Evolutionary conservation across 2,113 vertebrate genomes (phyloP).

Genomic region (Patagioenas fasciata): DNA sequence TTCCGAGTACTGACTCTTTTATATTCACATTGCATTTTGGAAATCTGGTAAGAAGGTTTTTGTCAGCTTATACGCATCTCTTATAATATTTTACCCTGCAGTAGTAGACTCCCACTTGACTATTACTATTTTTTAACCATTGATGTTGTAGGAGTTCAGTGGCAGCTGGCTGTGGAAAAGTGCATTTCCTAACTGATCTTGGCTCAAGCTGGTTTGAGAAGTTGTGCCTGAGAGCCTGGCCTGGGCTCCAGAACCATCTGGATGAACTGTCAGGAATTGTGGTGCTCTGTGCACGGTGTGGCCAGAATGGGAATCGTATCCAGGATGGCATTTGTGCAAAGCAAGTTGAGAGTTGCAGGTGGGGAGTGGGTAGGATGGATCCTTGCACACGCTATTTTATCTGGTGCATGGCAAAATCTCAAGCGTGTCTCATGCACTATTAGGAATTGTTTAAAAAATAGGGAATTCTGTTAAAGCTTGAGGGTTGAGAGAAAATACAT

Average conservation of each 20-base stretch:
- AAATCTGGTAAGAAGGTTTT: not conserved
- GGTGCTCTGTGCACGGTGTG: not conserved
- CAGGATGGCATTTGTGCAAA: not conserved
- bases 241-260: not conserved
- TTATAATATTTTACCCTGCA: not conserved
- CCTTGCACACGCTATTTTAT: not conserved
- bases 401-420: not conserved
- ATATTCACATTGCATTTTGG: not conserved
- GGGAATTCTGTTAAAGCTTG: not conserved
- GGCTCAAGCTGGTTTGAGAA: not conserved
- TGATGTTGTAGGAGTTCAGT: not conserved
- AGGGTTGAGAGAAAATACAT: not conserved
- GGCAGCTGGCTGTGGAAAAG: not conserved
- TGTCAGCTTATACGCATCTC: not conserved
- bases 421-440: not conserved
- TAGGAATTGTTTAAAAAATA: not conserved
- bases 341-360: not conserved
- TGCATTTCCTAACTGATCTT: not conserved
- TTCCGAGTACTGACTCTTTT: not conserved
- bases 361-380: not conserved
- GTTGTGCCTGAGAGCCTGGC: not conserved
- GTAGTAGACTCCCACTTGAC: no score
- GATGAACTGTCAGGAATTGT: not conserved
- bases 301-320: not conserved
- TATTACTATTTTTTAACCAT: not conserved